Conservation (phyloP, 2,113 vertebrate genomes). For the Periophthalmodon schlosseri region DNA sequence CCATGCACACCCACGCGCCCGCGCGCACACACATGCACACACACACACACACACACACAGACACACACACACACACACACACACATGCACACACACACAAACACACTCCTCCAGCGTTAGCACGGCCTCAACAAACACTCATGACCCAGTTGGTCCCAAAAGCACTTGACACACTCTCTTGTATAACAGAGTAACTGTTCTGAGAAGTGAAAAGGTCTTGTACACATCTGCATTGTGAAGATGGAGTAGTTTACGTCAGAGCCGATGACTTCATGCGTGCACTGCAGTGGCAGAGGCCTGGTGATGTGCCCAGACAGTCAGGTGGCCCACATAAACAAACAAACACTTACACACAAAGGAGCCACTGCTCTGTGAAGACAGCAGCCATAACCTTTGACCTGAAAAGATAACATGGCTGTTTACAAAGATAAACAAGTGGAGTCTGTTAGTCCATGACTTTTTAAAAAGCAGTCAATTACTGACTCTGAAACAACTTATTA, state of each 20-base stretch:
- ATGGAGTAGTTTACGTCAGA: constrained; percentile 40
- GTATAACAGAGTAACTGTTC: constrained; percentile 41
- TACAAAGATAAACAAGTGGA: too few species aligned
- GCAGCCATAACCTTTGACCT: constrained; percentile 3
- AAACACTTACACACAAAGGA: constrained; percentile 3
- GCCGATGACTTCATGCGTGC: constrained; percentile 49
- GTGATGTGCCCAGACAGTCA: constrained; percentile 12
- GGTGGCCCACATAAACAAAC: constrained; percentile 41
- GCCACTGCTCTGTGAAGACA: not conserved
- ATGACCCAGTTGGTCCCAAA: constrained; percentile 58
- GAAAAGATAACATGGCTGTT: constrained; percentile 5
- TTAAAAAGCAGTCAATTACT: too few species aligned
- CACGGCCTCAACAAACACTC: constrained; percentile 55
- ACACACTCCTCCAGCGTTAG: constrained; percentile 26
- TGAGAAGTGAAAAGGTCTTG: constrained; percentile 45
- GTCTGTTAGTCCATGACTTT: too few species aligned
- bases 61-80: too few species aligned
- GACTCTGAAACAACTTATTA: not conserved
- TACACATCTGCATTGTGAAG: constrained; percentile 40
- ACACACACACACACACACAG: too few species aligned
- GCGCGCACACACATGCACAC: too few species aligned
- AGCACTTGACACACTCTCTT: constrained; percentile 23
- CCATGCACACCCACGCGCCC: too few species aligned
- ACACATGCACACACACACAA: constrained; percentile 9
- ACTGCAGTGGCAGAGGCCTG: constrained; percentile 27